These are phyloP conservation scores for Hestina assimilis DNA, from an alignment of 1,140 invertebrate genomes.

Conservation along the genomic window DNA sequence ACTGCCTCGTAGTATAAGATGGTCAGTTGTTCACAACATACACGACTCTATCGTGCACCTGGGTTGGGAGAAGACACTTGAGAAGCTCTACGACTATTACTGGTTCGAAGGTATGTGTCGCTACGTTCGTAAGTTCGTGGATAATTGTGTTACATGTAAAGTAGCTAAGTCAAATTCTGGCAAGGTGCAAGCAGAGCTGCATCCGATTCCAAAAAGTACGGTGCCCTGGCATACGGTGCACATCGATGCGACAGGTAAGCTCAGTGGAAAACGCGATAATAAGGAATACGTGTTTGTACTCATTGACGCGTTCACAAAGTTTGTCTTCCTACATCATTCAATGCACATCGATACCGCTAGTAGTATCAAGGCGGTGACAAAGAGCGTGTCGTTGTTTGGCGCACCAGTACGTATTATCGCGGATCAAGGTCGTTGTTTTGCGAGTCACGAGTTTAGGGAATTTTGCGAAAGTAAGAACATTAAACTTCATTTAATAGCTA, in stretches of 20 bases:
- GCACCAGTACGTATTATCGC: constrained; percentile 38
- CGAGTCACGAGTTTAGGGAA: constrained; percentile 34
- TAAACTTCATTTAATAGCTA: constrained; percentile 35
- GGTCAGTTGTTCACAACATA: constrained; percentile 42
- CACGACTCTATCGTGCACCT: constrained; percentile 39
- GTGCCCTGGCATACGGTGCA: constrained; percentile 28
- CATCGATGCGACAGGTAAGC: constrained; percentile 18
- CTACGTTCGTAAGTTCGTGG: constrained; percentile 28
- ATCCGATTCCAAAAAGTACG: constrained; percentile 21
- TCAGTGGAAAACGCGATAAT: constrained; percentile 20
- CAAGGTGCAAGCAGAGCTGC: constrained; percentile 11
- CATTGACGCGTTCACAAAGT: constrained; percentile 23
- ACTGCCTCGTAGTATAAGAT: not conserved
- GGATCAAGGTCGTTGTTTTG: constrained; percentile 43
- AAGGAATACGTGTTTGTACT: constrained; percentile 22
- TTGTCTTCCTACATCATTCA: constrained; percentile 21
- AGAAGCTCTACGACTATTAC: constrained; percentile 30
- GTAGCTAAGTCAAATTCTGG: constrained; percentile 25
- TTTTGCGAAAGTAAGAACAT: constrained; percentile 34
- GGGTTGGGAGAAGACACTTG: constrained; percentile 36
- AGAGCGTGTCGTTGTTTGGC: constrained; percentile 32
- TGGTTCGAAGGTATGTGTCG: constrained; percentile 31
- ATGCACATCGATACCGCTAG: constrained; percentile 22
- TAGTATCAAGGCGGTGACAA: constrained; percentile 7
- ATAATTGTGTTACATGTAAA: constrained; percentile 28